These are phyloP conservation scores for Cynoglossus semilaevis DNA, from an alignment of 2,113 vertebrate species.

Conservation along the genomic window DNA sequence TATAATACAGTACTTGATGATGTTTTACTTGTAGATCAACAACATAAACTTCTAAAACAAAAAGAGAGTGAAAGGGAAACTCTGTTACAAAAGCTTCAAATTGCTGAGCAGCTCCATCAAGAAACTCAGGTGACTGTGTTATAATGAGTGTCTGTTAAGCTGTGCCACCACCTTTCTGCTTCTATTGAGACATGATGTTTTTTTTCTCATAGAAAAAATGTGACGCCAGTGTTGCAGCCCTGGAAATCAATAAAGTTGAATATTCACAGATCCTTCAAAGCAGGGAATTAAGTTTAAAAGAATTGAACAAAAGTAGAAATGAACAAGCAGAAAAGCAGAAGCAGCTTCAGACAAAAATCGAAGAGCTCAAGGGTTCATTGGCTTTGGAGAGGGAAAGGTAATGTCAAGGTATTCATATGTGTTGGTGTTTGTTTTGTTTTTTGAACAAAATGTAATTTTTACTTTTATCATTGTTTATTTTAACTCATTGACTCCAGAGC, in stretches of 20 bases:
- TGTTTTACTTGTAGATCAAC: constrained; percentile 77
- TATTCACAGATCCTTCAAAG: constrained; percentile 73
- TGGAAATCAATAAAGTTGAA: constrained; percentile 73
- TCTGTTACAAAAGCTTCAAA: constrained; percentile 77
- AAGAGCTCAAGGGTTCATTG: constrained; percentile 75
- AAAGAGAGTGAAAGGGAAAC: constrained; percentile 71
- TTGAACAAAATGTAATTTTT: not conserved
- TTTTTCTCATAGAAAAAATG: constrained; percentile 69
- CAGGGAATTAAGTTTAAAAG: constrained; percentile 77
- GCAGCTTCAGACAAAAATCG: constrained; percentile 68
- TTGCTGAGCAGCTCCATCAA: constrained; percentile 70
- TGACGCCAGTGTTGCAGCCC: constrained; percentile 68
- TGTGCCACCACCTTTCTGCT: constrained; percentile 1
- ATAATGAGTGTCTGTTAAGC: not conserved
- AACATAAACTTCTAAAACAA: constrained; percentile 75
- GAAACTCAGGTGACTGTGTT: constrained; percentile 76
- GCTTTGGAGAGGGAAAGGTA: constrained; percentile 81
- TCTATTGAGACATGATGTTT: constrained; percentile 22
- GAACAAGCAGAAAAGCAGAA: constrained; percentile 71
- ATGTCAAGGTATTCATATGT: too few species aligned
- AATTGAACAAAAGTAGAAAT: constrained; percentile 72
- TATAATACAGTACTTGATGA: too few species aligned
- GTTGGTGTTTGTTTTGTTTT: not conserved
- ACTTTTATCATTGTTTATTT: constrained; percentile 20
- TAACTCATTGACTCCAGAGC: constrained; percentile 46